A percentile compares a stretch with the other conserved stretches of the same genome.
These are phyloP conservation scores for Prunella strophiata DNA, from an alignment of 2,797 vertebrate genomes.

Conservation along the genomic window DNA sequence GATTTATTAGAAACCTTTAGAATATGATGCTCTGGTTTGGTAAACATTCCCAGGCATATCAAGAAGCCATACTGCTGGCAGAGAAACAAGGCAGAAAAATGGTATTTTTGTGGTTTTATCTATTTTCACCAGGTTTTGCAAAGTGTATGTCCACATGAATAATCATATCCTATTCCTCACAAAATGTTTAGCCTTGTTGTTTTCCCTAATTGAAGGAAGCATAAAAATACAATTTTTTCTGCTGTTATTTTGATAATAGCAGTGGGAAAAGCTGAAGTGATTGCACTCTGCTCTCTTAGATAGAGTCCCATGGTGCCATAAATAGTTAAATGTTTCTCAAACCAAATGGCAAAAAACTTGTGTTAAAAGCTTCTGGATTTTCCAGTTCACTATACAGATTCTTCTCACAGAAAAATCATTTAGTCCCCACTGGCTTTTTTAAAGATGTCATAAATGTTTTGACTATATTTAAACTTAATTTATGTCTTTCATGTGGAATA, in stretches of 20 bases:
- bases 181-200: neutral
- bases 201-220: neutral
- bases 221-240: neutral
- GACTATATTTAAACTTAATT: neutral
- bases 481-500: neutral
- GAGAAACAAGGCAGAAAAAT: neutral
- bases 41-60: neutral
- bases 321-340: neutral
- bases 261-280: neutral
- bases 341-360: neutral
- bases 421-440: neutral
- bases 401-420: neutral
- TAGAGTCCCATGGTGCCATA: neutral
- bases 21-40: neutral
- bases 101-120: neutral
- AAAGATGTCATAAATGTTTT: neutral
- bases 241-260: neutral
- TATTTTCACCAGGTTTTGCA: neutral
- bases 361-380: neutral
- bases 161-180: neutral
- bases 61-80: neutral
- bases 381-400: neutral
- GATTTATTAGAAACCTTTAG: constrained; percentile 24
- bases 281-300: accelerated
- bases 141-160: neutral